These are phyloP conservation scores for Corythoichthys intestinalis DNA, from an alignment of 2,113 vertebrate genomes.

Conservation along the genomic window DNA sequence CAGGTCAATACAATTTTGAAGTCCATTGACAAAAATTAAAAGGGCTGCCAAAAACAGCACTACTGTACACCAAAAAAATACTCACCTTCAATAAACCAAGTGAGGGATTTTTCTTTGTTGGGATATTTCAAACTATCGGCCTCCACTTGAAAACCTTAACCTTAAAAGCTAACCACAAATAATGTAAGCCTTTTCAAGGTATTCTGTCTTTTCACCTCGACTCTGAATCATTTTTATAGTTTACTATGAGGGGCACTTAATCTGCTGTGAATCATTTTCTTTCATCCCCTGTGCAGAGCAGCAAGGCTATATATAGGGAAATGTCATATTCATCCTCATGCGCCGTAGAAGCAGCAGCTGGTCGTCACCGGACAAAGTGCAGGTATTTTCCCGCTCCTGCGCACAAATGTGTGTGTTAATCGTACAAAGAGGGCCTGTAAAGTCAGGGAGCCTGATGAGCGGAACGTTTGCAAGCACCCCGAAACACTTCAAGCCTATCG, in stretches of 20 bases:
- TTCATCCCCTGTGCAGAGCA: slow-evolving; percentile 3
- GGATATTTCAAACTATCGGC: not conserved
- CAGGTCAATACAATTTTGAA: too few relatives aligned
- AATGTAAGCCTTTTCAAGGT: not conserved
- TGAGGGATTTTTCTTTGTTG: not conserved
- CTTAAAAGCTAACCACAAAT: not conserved
- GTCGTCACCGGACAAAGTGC: slow-evolving; percentile 22
- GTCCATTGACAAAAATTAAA: too few relatives aligned
- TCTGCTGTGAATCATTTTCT: slow-evolving; percentile 13
- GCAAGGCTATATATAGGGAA: slow-evolving; percentile 3
- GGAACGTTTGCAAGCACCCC: slow-evolving; percentile 48
- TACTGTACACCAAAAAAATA: slow-evolving; percentile 4
- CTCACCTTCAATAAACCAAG: slow-evolving; percentile 18
- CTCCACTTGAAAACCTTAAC: not conserved
- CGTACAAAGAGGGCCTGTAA: slow-evolving; percentile 43
- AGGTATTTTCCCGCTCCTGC: slow-evolving; percentile 13
- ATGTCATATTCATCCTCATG: slow-evolving; percentile 5
- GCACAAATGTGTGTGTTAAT: slow-evolving; percentile 29
- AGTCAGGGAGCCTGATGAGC: slow-evolving; percentile 52
- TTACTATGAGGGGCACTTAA: not conserved
- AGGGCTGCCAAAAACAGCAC: too few relatives aligned
- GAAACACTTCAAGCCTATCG: slow-evolving; percentile 46
- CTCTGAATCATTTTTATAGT: slow-evolving; percentile 8
- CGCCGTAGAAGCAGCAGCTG: slow-evolving; percentile 31
- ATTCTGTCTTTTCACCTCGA: slow-evolving; percentile 7